Evolutionary conservation across 2,888 invertebrate genomes (phyloP).

Genomic region (Caenorhabditis panamensis): DNA sequence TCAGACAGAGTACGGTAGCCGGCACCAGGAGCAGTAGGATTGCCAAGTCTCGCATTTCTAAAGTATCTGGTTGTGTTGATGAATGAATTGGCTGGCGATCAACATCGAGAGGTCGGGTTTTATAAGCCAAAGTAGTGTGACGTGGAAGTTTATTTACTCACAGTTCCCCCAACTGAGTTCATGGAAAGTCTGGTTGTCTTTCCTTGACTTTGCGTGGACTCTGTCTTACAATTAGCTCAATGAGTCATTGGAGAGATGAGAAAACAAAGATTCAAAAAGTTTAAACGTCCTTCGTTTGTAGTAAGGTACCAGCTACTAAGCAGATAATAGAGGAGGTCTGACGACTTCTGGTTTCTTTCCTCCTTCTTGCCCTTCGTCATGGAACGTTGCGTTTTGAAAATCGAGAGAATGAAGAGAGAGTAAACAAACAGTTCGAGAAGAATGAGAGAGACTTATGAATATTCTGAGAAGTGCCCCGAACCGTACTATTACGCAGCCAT

Average conservation of each 20-base stretch:
- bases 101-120: conserved; percentile 4
- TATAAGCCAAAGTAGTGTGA: conserved; percentile 27
- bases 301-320: not conserved
- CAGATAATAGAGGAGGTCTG: conserved; percentile 27
- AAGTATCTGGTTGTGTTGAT: not conserved
- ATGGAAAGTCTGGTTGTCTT: conserved; percentile 27
- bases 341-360: conserved; percentile 43
- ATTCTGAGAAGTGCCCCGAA: conserved; percentile 25
- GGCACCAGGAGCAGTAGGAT: not conserved
- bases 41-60: not conserved
- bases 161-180: conserved; percentile 27
- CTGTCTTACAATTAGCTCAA: not conserved
- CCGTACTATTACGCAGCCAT: conserved; percentile 15
- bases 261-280: not conserved
- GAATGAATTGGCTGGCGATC: not conserved
- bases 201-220: not conserved
- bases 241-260: conserved; percentile 14
- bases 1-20: conserved; percentile 51
- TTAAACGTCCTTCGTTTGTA: not conserved
- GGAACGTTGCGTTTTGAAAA: conserved; percentile 49
- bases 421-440: conserved; percentile 27
- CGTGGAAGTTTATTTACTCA: conserved; percentile 25
- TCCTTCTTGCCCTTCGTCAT: conserved; percentile 22
- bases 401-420: conserved; percentile 3
- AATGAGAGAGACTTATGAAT: conserved; percentile 22